Base-by-base conservation (phyloP, 2,888 invertebrate genomes). In the Notodonta ziczac region DNA sequence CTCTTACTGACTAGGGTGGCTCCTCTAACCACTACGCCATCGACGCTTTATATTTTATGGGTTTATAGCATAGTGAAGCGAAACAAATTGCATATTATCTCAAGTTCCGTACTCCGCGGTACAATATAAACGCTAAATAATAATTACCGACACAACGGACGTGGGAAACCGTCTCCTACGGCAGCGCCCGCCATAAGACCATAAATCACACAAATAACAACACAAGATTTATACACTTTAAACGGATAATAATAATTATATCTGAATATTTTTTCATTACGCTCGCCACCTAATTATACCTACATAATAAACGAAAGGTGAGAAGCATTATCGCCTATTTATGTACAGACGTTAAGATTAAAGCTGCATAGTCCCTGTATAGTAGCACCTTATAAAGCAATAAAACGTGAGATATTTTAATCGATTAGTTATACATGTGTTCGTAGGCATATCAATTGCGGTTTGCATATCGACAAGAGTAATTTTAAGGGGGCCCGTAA, bases 181-280 rank as follows among this genome's bases (percentile, higher is more conserved):
- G 83, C 87, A 80, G 80, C 81, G 80, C 77, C 72, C 79, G 84
- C 82, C 82, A 82, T 83, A 83, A 82, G 80, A 79, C 68, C 73
- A 87, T 90, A 90, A 90, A 90, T 90, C 89, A 88, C 78, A 69
- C 70, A 72, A 72, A 81, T 81, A 83, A 83, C 81, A 82, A 79
- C 78, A 63, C 61, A 74, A 83, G 86, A 89, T 89, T 88, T 88
- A 88, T 86, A 76, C 74, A 76, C 77, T 79, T 74, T 83, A 83
- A 84, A 83, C 80, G 82, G 80, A 74, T 75, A 85, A 88, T 83
- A 79, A 74, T 77, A 86, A 88, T 88, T 86, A 87, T 81, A 77
- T 81, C 75, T 73, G 79, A 80, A 79, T 81, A 80, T 78, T 76
- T 75, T 24, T 69, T 59, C 69, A 75, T 24, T 70, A 57, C 63